Evolutionary conservation across 2,797 vertebrate species (phyloP), one percentile per base, ranked within the genome.

Genomic region (Aotus griseimembra): DNA sequence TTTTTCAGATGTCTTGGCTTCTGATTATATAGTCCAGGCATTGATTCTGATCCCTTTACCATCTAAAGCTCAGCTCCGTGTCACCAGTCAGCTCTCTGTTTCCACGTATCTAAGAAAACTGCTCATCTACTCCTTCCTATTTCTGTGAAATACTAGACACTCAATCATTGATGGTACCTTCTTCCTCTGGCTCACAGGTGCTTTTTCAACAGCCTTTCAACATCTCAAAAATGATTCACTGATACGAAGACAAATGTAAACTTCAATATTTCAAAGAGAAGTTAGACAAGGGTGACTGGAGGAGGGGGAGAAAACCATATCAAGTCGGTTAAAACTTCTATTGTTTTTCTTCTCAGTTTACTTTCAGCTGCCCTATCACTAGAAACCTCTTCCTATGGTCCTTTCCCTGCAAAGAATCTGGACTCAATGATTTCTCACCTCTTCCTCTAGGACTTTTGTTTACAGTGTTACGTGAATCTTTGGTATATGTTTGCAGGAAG

Each of bases 51-150:
- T 24, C 5, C 5, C 26, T 39, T 58, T 14, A 11, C 2, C 17
- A 36, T 2, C 12, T 50, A 72, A 79, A 50, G 9, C 33, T 20
- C n/a, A 19, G 8, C 36, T 84, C 5, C 30, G 2, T 52, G 14
- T 3, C 61, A n/a, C 17, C 19, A 28, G 33, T 48, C n/a, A n/a
- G 52, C 44, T 64, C 30, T 24, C 7, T 10, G n/a, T 41, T 48
- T 22, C 77, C 17, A 50, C 4, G 11, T 5, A 50, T 79, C 58
- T 30, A 28, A 48, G 28, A 10, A 0, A 46, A 52, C 28, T 17
- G 0, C 17, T 26, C 52, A 1, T 39, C 13, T 30, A 1, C 33
- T 11, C 22, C 26, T 6, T 3, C 26, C 30, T 0, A 20, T 5
- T 11, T 72, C 33, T 81, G 28, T 30, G 24, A 93, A 64, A 24